Evolutionary conservation across 2,113 vertebrate genomes (phyloP).

Genomic region (Cnemophilus loriae): DNA sequence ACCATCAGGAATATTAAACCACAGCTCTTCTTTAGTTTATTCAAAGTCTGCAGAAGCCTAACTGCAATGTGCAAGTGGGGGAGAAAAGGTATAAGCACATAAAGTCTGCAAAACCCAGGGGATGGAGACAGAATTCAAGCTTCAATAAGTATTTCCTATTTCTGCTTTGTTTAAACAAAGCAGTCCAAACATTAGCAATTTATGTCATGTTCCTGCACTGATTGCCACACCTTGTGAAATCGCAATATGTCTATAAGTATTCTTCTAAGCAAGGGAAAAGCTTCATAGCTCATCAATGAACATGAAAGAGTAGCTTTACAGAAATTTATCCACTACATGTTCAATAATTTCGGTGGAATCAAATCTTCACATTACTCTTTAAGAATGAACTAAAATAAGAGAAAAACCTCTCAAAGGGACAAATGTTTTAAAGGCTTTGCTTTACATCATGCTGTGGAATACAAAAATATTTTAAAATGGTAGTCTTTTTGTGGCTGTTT

Average conservation of each 20-base stretch:
- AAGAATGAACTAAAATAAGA: neutral
- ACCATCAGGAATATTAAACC: neutral
- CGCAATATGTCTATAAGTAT: constrained; percentile 1
- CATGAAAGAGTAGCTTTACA: neutral
- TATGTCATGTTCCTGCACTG: neutral
- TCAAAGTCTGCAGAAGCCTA: neutral
- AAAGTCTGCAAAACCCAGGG: neutral
- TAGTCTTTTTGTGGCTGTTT: neutral
- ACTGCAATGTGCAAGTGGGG: neutral
- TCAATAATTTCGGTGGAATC: neutral
- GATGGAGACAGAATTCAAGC: neutral
- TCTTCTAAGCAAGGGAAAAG: constrained; percentile 34
- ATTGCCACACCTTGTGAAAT: constrained; percentile 19
- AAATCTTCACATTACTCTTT: neutral
- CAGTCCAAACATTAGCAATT: constrained; percentile 14
- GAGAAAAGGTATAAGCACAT: neutral
- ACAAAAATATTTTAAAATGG: neutral
- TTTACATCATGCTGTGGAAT: neutral
- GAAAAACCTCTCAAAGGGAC: neutral
- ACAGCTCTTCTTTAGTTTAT: neutral
- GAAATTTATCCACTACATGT: neutral
- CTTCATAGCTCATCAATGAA: constrained; percentile 7
- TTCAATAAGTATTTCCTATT: neutral
- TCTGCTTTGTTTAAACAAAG: constrained; percentile 2
- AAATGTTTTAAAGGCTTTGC: neutral